Base-by-base conservation (phyloP, 1,140 invertebrate genomes). In the Octopus bimaculoides region DNA sequence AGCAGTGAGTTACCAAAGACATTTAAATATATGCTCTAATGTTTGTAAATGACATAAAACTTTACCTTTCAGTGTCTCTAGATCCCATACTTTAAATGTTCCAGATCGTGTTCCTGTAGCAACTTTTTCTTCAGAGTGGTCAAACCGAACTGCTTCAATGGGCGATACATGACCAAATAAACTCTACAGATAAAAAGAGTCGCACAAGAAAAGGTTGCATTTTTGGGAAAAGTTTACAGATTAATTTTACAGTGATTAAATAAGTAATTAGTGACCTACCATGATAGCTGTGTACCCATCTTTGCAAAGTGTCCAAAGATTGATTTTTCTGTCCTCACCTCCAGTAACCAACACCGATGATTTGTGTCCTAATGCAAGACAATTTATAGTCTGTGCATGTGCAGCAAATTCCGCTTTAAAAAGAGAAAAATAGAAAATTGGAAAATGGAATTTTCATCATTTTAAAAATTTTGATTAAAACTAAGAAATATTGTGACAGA, bases 291-390 rank as follows among this genome's bases (percentile, higher is more conserved):
- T 14, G 26, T 20, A 71, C 26, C 66, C 66, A 71, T 71, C 66
- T 17, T 12, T 71, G 17, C 9, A 61, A 14, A 71, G 66, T 71
- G 66, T 71, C 97, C 97, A 99, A 82, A 99, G 90, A 89, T 99
- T 99, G 74, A 99, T 97, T 91, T 98, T 98, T 89, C 96, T 96
- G 91, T 99, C 98, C 89, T 97, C 96, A 82, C 97, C 97, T 77
- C 97, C 97, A 83, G 97, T 98, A 75, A 96, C 97, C 88, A 99
- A 93, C 76, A 99, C 97, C 56, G 95, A 95, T 52, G 96, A 97
- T 90, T 97, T 97, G 86, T 95, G 94, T 74, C 97, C 96, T 89
- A 98, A 92, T 52, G 96, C 94, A 83, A 97, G 90, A 87, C 96
- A 97, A 86, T 96, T 97, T 81, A 98, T 95, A 91, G 95, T 95